These are phyloP conservation scores for Scomber colias DNA, from an alignment of 2,113 vertebrate genomes.

Conservation along the genomic window DNA sequence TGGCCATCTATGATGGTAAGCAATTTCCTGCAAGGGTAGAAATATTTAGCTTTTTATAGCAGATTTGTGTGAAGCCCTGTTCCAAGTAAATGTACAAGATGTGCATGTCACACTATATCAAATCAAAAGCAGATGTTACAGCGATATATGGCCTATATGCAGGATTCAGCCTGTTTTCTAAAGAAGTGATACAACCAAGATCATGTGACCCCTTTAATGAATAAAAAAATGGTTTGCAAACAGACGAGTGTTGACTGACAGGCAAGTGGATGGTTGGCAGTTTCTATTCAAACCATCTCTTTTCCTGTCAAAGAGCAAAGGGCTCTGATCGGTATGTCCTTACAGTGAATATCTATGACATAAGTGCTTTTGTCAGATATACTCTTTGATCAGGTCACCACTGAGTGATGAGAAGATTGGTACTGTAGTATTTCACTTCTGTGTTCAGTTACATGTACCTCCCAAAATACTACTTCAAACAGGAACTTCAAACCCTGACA, in stretches of 20 bases:
- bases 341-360: constrained; percentile 40
- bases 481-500: constrained; percentile 45
- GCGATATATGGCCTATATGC: background rate
- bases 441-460: background rate
- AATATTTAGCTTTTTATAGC: background rate
- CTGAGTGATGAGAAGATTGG: constrained; percentile 60
- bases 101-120: background rate
- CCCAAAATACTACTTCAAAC: constrained; percentile 48
- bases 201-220: constrained; percentile 13
- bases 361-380: constrained; percentile 32
- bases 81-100: background rate
- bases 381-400: constrained; percentile 60
- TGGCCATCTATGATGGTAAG: background rate
- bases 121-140: constrained; percentile 52
- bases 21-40: background rate
- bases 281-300: constrained; percentile 29
- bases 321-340: constrained; percentile 29
- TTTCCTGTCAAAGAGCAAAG: constrained; percentile 35
- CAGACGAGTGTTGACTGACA: constrained; percentile 36
- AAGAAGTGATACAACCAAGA: constrained; percentile 2
- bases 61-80: constrained; percentile 3
- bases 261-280: constrained; percentile 24
- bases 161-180: constrained; percentile 23
- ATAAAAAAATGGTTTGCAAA: background rate
- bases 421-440: constrained; percentile 31